Conservation (phyloP, 2,113 vertebrate genomes). For the Lynx canadensis region DNA sequence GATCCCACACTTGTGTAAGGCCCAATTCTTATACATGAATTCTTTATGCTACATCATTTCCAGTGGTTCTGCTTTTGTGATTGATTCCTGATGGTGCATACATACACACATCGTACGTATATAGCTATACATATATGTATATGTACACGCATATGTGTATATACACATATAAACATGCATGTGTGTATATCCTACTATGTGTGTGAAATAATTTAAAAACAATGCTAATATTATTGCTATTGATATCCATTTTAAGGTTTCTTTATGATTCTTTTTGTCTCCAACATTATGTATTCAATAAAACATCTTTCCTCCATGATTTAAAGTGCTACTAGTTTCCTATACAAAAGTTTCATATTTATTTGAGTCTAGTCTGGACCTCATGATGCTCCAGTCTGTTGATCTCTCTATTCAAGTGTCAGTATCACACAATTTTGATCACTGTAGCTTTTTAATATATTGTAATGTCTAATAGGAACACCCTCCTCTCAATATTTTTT, state of each 20-base stretch:
- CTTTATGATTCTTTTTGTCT: neutral
- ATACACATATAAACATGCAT: neutral
- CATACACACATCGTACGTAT: neutral
- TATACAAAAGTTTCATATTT: neutral
- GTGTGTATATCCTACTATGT: neutral
- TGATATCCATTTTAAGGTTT: neutral
- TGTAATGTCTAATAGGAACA: neutral
- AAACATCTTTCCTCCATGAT: neutral
- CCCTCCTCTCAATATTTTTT: neutral
- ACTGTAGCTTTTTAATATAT: neutral
- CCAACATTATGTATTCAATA: neutral
- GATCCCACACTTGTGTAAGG: neutral
- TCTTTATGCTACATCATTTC: neutral
- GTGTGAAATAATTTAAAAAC: neutral
- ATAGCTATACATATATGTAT: neutral
- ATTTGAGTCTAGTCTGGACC: neutral
- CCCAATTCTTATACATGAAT: neutral
- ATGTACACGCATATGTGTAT: neutral
- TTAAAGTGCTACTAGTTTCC: neutral
- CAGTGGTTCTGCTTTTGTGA: neutral
- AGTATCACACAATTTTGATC: neutral
- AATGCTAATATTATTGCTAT: neutral
- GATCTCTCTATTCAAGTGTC: neutral
- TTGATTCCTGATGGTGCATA: neutral
- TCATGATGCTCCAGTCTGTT: neutral